Evolutionary conservation across 2,113 vertebrate species (phyloP), one percentile per base, ranked within the genome.

Genomic region (Orycteropus afer): DNA sequence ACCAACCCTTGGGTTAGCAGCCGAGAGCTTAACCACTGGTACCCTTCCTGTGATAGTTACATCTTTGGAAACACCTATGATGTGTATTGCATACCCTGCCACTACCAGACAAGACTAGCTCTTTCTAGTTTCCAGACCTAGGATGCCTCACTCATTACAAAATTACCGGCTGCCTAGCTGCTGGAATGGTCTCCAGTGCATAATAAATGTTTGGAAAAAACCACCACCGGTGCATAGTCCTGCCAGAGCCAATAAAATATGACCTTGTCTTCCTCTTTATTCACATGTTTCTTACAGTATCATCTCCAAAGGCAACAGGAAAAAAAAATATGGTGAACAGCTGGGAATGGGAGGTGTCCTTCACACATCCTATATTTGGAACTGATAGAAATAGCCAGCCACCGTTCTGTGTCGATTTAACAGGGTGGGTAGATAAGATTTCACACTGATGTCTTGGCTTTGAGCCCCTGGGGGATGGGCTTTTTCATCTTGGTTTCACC

Each of bases 141-240:
- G 7, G 97, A 80, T 20, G 0, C 59, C 92, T 97, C 37, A 25
- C 2, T 0, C 94, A 63, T 95, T 93, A 0, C 0, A 7, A 53
- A 67, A 74, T 90, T 97, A 95, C 82, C 94, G 89, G 76, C 27
- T 84, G 77, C 95, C 94, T 92, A 90, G 76, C 34, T 80, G 65
- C 51, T 97, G 93, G 89, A 96, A 91, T 47, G 61, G 79, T 78
- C 77, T 95, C 95, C 89, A 96, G 3, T 20, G 8, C 67, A 40
- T 84, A 95, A 90, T 87, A 94, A 96, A 91, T 94, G 79, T 95
- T 95, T 83, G 80, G 49, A 51, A 76, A 61, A 37, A 76, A 77
- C 86, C 86, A 22, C 69, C 11, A 51, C 76, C 65, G 34, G 29
- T 4, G 63, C 69, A 22, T 12, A 65, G 47, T 79, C 86, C 86